A percentile compares a stretch with the other conserved stretches of the same genome.
phyloP scores from a whole-genome alignment of 2,888 invertebrate species.

The Hesperia comma region DNA sequence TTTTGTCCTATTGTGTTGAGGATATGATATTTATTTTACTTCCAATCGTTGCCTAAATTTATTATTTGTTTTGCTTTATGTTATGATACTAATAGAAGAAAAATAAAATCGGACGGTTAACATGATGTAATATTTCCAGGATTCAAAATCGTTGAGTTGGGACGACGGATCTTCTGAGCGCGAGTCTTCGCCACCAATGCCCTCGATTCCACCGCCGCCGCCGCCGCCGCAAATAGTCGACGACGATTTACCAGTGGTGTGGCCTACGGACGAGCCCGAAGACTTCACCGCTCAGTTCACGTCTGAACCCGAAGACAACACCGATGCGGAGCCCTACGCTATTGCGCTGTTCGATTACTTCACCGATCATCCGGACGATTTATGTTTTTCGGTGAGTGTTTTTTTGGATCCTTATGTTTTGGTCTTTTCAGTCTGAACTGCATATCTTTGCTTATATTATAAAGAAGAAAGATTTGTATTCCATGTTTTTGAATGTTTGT shows the following conservation, averaged over 20 bases:
- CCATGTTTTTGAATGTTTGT: too few species aligned
- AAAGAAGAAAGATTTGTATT: too few species aligned
- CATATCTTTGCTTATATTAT: neutral
- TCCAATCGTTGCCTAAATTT: too few species aligned
- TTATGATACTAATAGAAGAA: too few species aligned
- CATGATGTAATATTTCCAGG: constrained; percentile 52
- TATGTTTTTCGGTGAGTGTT: constrained; percentile 89
- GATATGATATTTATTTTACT: too few species aligned
- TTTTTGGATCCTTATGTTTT: too few species aligned
- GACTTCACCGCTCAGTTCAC: constrained; percentile 41
- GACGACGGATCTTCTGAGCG: constrained; percentile 66
- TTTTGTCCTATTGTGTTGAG: too few species aligned
- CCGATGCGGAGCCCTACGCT: constrained; percentile 86
- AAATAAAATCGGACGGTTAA: neutral
- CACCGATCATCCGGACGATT: constrained; percentile 89
- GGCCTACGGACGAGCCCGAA: constrained; percentile 52
- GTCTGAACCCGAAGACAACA: constrained; percentile 39
- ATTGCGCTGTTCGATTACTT: constrained; percentile 91
- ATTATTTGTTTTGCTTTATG: too few species aligned
- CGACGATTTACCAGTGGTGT: constrained; percentile 62
- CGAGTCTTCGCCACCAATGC: constrained; percentile 90
- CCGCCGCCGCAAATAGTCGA: constrained; percentile 85
- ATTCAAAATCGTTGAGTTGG: constrained; percentile 67
- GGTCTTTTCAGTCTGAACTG: neutral
- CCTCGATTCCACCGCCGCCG: constrained; percentile 90